Conservation (phyloP, 37 sponge, comb jelly and placozoan species). For the Amphimedon queenslandica region DNA sequence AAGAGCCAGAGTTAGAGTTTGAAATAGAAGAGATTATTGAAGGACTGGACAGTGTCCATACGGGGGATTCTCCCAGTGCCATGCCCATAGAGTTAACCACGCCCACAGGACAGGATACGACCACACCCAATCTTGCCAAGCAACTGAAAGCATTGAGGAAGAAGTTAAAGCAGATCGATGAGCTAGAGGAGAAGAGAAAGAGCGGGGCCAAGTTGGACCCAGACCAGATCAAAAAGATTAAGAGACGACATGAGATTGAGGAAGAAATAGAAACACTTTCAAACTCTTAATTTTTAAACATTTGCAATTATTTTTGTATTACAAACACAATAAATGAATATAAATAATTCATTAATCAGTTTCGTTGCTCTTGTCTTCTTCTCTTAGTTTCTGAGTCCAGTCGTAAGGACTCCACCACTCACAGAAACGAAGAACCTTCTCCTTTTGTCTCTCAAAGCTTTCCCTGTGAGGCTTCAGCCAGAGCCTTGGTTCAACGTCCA, state of each 20-base stretch:
- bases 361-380: slow-evolving; percentile 5
- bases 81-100: not conserved
- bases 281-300: no score
- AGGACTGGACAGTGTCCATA: not conserved
- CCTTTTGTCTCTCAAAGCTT: slow-evolving; percentile 52
- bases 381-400: slow-evolving; percentile 67
- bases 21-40: slow-evolving; percentile 37
- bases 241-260: slow-evolving; percentile 33
- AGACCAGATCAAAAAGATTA: slow-evolving; percentile 58
- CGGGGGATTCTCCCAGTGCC: not conserved
- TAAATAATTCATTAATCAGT: not conserved
- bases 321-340: no score
- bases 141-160: slow-evolving; percentile 48
- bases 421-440: slow-evolving; percentile 50
- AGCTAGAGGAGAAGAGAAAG: slow-evolving; percentile 44
- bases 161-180: slow-evolving; percentile 71
- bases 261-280: slow-evolving; percentile 28
- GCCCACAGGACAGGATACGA: not conserved
- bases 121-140: no score
- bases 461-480: slow-evolving; percentile 83
- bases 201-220: slow-evolving; percentile 42
- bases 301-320: not conserved
- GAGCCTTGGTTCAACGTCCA: slow-evolving; percentile 79
- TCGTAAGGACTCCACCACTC: slow-evolving; percentile 82
- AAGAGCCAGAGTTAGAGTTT: slow-evolving; percentile 16